These are phyloP conservation scores for Ypsolopha scabrella DNA, from an alignment of 2,888 invertebrate genomes.

Conservation along the genomic window DNA sequence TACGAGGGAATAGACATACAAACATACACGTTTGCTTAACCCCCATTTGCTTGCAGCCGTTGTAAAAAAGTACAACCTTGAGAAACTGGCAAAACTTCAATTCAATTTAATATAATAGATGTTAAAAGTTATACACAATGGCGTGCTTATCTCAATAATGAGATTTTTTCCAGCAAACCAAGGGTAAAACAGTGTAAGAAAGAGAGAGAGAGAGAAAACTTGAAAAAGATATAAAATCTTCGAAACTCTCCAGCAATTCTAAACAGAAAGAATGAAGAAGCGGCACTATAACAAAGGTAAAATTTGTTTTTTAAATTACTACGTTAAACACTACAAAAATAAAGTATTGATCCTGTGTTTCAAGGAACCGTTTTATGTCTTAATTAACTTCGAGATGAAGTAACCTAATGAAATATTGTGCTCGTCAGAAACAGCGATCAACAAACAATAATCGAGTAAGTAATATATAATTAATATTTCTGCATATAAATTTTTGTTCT, in stretches of 20 bases:
- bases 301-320: neutral
- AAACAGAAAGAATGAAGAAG: neutral
- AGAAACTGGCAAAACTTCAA: neutral
- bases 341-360: neutral
- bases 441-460: conserved; percentile 38
- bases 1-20: too few relatives aligned
- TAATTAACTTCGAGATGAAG: conserved; percentile 26
- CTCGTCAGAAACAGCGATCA: conserved; percentile 22
- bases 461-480: conserved; percentile 36
- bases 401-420: neutral
- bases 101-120: too few relatives aligned
- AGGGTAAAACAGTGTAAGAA: too few relatives aligned
- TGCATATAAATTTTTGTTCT: conserved; percentile 23
- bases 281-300: neutral
- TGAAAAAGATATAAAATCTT: too few relatives aligned
- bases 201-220: too few relatives aligned
- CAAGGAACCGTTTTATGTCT: conserved; percentile 35
- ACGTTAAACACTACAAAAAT: neutral
- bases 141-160: too few relatives aligned
- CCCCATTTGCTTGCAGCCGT: too few relatives aligned
- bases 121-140: too few relatives aligned
- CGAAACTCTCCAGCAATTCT: too few relatives aligned
- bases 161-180: too few relatives aligned
- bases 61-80: neutral
- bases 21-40: too few relatives aligned